A percentile compares a stretch with the other conserved stretches of the same genome.
Conservation (phyloP, 2,113 vertebrate genomes). For the Rousettus leschenaultii region DNA sequence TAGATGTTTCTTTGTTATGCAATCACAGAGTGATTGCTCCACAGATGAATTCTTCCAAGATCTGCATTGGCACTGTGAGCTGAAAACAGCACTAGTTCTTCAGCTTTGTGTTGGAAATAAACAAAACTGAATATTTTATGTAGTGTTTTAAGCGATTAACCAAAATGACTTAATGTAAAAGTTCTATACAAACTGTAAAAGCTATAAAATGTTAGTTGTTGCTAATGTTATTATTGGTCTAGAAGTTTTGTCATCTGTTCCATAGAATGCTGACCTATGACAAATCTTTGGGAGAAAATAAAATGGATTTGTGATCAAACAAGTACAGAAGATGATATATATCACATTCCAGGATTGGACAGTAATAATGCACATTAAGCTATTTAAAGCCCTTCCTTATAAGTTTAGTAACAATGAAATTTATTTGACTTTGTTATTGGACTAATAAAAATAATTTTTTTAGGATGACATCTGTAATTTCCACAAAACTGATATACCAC, state of each 20-base stretch:
- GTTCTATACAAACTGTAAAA: neutral
- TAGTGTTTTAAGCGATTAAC: neutral
- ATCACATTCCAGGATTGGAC: neutral
- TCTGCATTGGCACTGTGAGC: neutral
- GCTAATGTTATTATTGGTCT: neutral
- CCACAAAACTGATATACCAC: neutral
- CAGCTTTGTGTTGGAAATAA: neutral
- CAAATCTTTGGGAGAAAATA: neutral
- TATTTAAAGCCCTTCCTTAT: neutral
- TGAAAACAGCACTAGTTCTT: neutral
- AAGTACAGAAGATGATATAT: neutral
- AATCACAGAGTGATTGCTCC: neutral
- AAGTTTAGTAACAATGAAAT: neutral
- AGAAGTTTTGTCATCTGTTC: neutral
- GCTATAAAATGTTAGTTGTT: neutral
- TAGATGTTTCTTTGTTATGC: neutral
- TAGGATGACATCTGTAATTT: neutral
- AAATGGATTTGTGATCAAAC: neutral
- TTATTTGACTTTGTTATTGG: neutral
- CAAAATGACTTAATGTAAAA: neutral
- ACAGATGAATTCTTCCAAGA: neutral
- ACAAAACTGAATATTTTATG: neutral
- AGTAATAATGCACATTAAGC: neutral
- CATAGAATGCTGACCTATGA: neutral
- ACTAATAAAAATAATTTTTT: neutral